Evolutionary conservation across 2,113 vertebrate genomes (phyloP).

Genomic region (Haemorhous mexicanus): DNA sequence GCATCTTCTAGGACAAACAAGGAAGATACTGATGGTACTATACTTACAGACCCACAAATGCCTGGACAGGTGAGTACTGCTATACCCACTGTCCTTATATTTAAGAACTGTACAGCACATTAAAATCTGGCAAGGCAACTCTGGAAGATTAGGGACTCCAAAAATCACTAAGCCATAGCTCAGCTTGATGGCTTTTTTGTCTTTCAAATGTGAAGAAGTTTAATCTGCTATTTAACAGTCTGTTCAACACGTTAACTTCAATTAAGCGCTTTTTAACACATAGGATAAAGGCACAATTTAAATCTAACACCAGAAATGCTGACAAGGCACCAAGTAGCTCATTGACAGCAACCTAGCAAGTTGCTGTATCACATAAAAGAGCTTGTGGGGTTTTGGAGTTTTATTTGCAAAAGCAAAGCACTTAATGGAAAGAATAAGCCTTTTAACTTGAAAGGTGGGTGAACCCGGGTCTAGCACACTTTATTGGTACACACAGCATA

Average conservation of each 20-base stretch:
- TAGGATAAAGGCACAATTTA: neutral
- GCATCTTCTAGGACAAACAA: constrained; percentile 21
- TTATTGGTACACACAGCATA: neutral
- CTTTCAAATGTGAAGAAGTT: neutral
- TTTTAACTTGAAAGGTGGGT: neutral
- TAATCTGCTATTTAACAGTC: neutral
- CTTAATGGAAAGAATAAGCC: neutral
- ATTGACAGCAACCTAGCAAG: neutral
- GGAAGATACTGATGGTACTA: constrained; percentile 50
- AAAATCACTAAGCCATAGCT: neutral
- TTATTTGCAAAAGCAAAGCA: neutral
- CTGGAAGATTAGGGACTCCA: neutral
- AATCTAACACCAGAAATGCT: neutral
- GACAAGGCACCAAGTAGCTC: neutral
- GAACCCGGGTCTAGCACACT: neutral
- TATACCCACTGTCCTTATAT: neutral
- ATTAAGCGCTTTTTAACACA: neutral
- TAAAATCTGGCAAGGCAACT: neutral
- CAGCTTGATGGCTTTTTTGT: neutral
- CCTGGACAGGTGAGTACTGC: constrained; percentile 80
- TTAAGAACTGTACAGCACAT: neutral
- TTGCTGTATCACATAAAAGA: neutral
- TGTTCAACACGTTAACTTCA: neutral
- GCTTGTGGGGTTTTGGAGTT: neutral
- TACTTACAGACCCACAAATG: constrained; percentile 65